Conservation (phyloP, 2,888 invertebrate genomes). For the Cantharis rufa region DNA sequence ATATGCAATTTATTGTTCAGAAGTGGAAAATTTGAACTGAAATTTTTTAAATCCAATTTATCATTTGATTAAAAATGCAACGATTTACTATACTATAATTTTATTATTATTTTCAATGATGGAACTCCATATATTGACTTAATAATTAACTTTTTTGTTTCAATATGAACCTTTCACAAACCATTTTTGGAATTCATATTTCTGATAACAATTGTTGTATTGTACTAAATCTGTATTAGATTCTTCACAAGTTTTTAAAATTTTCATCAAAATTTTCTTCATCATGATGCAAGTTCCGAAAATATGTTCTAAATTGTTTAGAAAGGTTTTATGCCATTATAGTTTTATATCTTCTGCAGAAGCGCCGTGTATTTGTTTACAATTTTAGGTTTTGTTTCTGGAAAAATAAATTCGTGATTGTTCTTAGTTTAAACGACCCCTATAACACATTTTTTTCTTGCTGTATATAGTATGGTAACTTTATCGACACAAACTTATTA, state of each 20-base stretch:
- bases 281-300: not conserved
- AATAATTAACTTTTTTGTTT: too few species aligned
- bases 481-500: not conserved
- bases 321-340: too few species aligned
- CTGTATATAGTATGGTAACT: not conserved
- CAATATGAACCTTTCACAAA: too few species aligned
- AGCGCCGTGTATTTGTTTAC: not conserved
- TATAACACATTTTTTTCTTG: not conserved
- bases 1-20: not conserved
- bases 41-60: not conserved
- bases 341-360: too few species aligned
- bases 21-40: not conserved
- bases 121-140: too few species aligned
- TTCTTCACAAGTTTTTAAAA: too few species aligned
- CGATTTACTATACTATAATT: not conserved
- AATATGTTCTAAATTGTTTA: too few species aligned
- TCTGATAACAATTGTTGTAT: too few species aligned
- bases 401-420: not conserved
- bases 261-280: too few species aligned
- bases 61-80: not conserved
- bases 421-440: not conserved
- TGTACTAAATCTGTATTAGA: too few species aligned
- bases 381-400: not conserved
- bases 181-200: too few species aligned
- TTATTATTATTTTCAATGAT: not conserved